These are phyloP conservation scores for Leptonema lineaticorne DNA, from an alignment of 1,140 invertebrate genomes.

Conservation along the genomic window DNA sequence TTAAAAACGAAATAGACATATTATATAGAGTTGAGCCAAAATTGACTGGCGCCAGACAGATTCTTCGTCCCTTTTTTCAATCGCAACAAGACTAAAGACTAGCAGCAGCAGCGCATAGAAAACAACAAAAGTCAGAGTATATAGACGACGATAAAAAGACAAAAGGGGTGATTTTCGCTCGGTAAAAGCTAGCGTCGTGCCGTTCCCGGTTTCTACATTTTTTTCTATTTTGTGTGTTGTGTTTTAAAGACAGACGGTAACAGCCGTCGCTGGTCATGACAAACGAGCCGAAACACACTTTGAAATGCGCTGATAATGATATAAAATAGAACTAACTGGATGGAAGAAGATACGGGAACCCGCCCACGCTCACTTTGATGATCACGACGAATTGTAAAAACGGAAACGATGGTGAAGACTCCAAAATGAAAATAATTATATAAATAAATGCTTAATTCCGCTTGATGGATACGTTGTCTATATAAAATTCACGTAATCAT, in stretches of 20 bases:
- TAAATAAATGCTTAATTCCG: too few species aligned
- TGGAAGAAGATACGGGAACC: background rate
- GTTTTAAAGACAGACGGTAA: background rate
- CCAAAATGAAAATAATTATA: too few species aligned
- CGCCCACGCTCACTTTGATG: background rate
- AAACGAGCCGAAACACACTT: conserved; percentile 8
- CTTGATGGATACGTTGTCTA: too few species aligned
- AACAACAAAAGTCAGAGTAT: background rate
- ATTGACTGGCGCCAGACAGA: background rate
- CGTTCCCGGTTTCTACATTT: too few species aligned
- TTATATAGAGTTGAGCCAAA: too few species aligned
- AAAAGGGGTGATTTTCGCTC: background rate
- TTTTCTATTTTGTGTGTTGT: conserved; percentile 8
- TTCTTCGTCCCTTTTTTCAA: background rate
- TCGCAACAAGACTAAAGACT: background rate
- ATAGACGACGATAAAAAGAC: background rate
- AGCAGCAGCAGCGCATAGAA: background rate
- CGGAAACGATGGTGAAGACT: too few species aligned
- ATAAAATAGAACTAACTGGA: conserved; percentile 3
- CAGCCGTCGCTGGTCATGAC: conserved; percentile 7
- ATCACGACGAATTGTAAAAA: too few species aligned
- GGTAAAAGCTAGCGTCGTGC: background rate
- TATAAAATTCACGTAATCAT: too few species aligned
- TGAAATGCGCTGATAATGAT: background rate
- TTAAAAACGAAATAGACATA: background rate